These are phyloP conservation scores for Haemorhous mexicanus DNA, from an alignment of 2,113 vertebrate genomes.

Conservation along the genomic window DNA sequence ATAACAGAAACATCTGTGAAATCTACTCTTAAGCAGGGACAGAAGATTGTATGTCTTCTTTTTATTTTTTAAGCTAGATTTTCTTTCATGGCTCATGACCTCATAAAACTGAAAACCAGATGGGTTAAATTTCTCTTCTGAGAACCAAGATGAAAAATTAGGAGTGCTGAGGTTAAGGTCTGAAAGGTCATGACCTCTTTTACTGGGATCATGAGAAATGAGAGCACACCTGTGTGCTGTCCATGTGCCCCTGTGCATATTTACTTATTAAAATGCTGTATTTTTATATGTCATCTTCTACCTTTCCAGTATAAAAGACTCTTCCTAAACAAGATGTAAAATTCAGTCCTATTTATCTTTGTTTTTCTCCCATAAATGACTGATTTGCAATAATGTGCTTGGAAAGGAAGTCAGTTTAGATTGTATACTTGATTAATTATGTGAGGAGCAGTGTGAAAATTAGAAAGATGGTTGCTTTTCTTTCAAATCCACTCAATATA, in stretches of 20 bases:
- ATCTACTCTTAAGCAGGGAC: background rate
- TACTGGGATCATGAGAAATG: background rate
- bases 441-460: constrained; percentile 16
- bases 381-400: background rate
- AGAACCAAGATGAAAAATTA: constrained; percentile 9
- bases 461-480: background rate
- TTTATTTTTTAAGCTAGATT: background rate
- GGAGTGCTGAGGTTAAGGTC: constrained; percentile 16
- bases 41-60: background rate
- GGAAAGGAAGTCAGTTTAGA: constrained; percentile 13
- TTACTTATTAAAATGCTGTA: background rate
- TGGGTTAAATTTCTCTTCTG: constrained; percentile 16
- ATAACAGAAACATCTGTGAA: background rate
- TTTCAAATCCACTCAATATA: constrained; percentile 6
- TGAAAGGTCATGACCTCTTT: constrained; percentile 29
- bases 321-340: constrained; percentile 12
- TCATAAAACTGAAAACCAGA: constrained; percentile 34
- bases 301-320: background rate
- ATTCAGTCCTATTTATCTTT: background rate
- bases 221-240: background rate
- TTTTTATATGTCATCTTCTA: background rate
- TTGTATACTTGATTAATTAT: constrained; percentile 46
- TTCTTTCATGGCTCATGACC: constrained; percentile 16
- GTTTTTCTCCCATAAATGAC: background rate
- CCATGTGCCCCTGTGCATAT: background rate